phyloP scores from a whole-genome alignment of 1,140 invertebrate species.

The Panagrolaimus sp. region DNA sequence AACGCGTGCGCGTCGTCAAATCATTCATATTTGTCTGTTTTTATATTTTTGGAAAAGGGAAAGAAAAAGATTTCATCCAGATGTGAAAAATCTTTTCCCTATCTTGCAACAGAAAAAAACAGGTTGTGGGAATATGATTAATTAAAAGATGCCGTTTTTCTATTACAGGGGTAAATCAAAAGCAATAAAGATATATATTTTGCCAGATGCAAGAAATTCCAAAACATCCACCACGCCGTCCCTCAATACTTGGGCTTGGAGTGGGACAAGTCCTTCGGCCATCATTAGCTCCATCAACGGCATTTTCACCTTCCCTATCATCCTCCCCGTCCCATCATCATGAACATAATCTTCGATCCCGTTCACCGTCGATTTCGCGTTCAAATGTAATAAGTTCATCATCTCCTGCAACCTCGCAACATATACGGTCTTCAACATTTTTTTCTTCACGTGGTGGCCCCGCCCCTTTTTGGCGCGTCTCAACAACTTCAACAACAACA shows the following conservation, averaged over 20 bases:
- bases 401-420: no score
- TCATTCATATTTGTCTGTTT: no score
- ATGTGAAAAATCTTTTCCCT: no score
- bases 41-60: no score
- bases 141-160: no score
- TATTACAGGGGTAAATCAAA: no score
- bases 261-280: conserved; percentile 10
- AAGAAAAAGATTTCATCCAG: no score
- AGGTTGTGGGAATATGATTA: no score
- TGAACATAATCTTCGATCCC: not conserved
- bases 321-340: not conserved
- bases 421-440: not conserved
- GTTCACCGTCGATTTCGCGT: not conserved
- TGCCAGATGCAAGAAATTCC: conserved; percentile 3
- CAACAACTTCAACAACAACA: conserved; percentile 5
- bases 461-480: conserved; percentile 5
- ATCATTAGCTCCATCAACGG: not conserved
- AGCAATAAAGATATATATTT: no score
- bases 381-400: not conserved
- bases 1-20: no score
- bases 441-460: not conserved
- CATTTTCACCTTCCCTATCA: not conserved
- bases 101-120: no score
- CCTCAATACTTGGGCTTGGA: not conserved
- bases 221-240: not conserved